Conservation (phyloP, 37 sponge, comb jelly and placozoan species). For the Beroe forskalii region DNA sequence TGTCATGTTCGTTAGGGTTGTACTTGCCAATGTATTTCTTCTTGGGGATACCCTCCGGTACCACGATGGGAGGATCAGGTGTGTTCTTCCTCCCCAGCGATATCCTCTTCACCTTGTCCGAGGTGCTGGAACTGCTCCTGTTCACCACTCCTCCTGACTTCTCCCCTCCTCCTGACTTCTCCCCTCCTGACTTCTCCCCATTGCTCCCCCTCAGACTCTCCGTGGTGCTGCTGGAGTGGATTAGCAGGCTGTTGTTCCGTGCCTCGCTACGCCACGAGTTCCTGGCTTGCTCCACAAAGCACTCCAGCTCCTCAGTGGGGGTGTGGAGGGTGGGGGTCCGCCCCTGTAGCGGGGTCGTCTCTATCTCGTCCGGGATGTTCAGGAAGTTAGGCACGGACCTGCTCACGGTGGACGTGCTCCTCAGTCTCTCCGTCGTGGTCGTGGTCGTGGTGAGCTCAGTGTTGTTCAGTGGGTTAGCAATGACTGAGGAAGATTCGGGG, state of each 20-base stretch:
- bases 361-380: conserved; percentile 10
- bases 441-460: too few relatives aligned
- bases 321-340: background rate
- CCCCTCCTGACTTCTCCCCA: background rate
- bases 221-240: background rate
- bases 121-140: background rate
- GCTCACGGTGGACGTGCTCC: background rate
- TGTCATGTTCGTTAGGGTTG: background rate
- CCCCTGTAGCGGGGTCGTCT: background rate
- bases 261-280: background rate
- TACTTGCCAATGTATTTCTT: conserved; percentile 47
- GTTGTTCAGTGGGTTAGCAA: background rate
- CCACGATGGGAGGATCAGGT: background rate
- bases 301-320: background rate
- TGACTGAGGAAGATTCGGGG: background rate
- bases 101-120: background rate
- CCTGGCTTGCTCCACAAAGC: background rate
- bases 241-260: too few relatives aligned
- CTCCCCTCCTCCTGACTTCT: too few relatives aligned
- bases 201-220: background rate
- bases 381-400: conserved; percentile 38
- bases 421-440: background rate
- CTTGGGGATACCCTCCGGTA: conserved; percentile 14
- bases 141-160: background rate
- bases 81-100: background rate